Percentiles rank a stretch among this genome's conserved stretches.
Evolutionary conservation across 2,888 invertebrate genomes (phyloP).

Genomic region (Drosophila dives): DNA sequence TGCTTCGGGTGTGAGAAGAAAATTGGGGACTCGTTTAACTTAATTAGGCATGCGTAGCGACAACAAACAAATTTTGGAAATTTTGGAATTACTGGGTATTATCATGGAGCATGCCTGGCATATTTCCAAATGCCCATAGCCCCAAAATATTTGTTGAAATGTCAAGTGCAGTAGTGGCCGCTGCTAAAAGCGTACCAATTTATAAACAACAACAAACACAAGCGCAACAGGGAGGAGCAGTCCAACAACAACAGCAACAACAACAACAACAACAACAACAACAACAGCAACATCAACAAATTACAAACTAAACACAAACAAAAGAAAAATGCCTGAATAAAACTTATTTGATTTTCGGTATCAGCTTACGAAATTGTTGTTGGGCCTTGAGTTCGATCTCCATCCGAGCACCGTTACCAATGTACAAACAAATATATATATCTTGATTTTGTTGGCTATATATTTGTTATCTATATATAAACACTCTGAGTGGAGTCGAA

Average conservation of each 20-base stretch:
- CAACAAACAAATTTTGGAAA: slow-evolving; percentile 54
- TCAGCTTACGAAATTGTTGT: slow-evolving; percentile 45
- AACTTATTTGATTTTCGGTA: slow-evolving; percentile 40
- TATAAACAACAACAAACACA: slow-evolving; percentile 59
- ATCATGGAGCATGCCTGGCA: slow-evolving; percentile 69
- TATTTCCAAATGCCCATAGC: slow-evolving; percentile 70
- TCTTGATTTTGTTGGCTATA: not conserved
- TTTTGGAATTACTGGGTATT: slow-evolving; percentile 54
- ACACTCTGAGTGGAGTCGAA: slow-evolving; percentile 2
- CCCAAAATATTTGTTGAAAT: slow-evolving; percentile 75
- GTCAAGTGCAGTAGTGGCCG: slow-evolving; percentile 70
- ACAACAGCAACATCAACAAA: slow-evolving; percentile 16
- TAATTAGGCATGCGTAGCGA: slow-evolving; percentile 62
- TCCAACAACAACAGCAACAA: slow-evolving; percentile 13
- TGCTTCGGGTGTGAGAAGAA: not conserved
- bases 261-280: slow-evolving; percentile 19
- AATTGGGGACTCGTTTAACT: slow-evolving; percentile 51
- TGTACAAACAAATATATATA: not conserved
- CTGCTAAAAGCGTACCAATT: slow-evolving; percentile 39
- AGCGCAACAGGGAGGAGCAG: slow-evolving; percentile 2
- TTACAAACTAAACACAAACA: slow-evolving; percentile 16
- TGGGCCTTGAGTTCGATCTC: slow-evolving; percentile 39
- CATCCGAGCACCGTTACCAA: slow-evolving; percentile 12
- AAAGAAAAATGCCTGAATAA: slow-evolving; percentile 22
- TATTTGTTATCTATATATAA: not conserved